Base-by-base conservation (phyloP, 2,888 invertebrate genomes). In the Megaustenia siamemsis region DNA sequence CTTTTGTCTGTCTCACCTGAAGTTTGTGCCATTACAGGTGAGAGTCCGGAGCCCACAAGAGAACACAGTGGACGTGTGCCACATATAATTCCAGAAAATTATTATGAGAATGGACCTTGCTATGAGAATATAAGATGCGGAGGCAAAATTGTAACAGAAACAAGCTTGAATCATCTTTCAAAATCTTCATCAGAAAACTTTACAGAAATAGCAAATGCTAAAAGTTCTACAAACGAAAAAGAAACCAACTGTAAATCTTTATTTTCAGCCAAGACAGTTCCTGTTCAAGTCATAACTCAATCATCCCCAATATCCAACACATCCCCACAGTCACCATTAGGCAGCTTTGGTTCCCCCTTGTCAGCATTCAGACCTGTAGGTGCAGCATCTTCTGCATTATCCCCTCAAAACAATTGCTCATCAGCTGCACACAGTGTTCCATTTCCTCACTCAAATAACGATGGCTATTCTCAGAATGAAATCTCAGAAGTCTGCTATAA, bases 321-420 rank as follows among this genome's bases (percentile, higher is more conserved):
- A 38, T 69, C 69, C 21, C 77, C 78, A 71, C 82, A 71, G 10
- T 66, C 82, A 24, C 79, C 86, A 21, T 75, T 73, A 32, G 45
- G 76, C 43, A 80, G 63, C 28, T 71, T 87, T 45, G 86, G 86
- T 24, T 87, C 87, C 8, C 76, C 87, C 6, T 53, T 66, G n/a
- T 87, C 87, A 45, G 87, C 87, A n/a, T 87, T 87, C 56, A 78
- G 85, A 28, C 87, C 87, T 24, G 87, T 87, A 35, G 80, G 76
- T 49, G 28, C 79, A 45, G 60, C 60, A 60, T 60, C 83, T n/a
- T 71, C 69, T 28, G 63, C 66, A 38, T 56, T 80, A 10, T 60
- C 83, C 56, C 49, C 78, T 38, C 68, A 56, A n/a, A 43, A 35
- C 53, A 78, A 56, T 53, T 68, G 49, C 53, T 75, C 32, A 63